Percentiles rank a stretch among this genome's conserved stretches.
phyloP scores from a whole-genome alignment of 2,797 vertebrate genomes.

The Hirundo rustica region DNA sequence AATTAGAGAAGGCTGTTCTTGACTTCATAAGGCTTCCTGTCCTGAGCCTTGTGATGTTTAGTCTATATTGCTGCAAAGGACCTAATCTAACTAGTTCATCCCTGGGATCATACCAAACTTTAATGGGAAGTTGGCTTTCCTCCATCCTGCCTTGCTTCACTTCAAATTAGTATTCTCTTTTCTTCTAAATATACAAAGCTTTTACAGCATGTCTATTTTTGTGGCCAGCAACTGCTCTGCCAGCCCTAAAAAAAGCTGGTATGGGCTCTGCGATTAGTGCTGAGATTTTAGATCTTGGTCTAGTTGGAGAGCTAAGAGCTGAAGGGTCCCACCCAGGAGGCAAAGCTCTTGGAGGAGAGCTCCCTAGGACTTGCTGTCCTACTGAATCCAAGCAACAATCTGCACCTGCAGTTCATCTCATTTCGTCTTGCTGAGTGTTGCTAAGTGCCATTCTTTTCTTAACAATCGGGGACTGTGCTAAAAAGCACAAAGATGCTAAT shows the following conservation, averaged over 20 bases:
- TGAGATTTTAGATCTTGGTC: neutral
- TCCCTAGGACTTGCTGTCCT: neutral
- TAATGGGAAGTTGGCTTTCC: neutral
- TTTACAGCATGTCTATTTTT: neutral
- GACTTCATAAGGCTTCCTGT: neutral
- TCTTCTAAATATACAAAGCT: neutral
- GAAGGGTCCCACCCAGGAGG: neutral
- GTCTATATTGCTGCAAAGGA: neutral
- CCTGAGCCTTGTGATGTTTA: neutral
- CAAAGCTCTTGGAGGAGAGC: neutral
- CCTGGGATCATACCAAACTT: neutral
- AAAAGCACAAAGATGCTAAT: neutral
- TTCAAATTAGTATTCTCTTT: neutral
- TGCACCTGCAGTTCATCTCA: fast-evolving
- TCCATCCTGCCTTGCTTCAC: neutral
- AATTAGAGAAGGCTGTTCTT: neutral
- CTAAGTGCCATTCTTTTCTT: neutral
- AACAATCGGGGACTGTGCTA: neutral
- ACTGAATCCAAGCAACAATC: neutral
- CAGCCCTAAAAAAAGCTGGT: neutral
- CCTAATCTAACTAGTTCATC: neutral
- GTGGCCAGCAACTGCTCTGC: neutral
- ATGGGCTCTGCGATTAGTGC: neutral
- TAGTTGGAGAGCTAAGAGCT: neutral
- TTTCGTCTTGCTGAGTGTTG: neutral